Conservation (phyloP, 2,113 vertebrate species). For the Amblyornis subalaris region DNA sequence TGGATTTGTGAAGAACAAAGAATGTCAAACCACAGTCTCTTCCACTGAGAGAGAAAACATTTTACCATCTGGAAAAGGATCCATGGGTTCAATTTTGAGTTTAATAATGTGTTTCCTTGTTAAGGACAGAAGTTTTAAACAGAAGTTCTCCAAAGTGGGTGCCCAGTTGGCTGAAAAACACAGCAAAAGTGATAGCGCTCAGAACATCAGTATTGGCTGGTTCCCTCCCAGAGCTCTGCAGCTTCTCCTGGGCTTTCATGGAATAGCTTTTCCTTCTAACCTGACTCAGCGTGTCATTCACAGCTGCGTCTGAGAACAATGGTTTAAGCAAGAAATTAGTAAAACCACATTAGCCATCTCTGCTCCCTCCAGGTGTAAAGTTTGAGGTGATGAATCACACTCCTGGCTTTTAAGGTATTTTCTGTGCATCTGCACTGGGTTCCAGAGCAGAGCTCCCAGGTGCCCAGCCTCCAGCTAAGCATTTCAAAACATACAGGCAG, state of each 20-base stretch:
- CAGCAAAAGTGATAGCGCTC: not conserved
- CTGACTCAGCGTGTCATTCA: not conserved
- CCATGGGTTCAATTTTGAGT: not conserved
- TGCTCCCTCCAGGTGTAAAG: not conserved
- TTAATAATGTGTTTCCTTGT: not conserved
- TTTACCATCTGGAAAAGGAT: not conserved
- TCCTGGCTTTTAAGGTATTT: not conserved
- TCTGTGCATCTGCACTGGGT: not conserved
- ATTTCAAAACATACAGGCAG: not conserved
- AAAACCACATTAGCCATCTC: not conserved
- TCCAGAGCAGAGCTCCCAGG: not conserved
- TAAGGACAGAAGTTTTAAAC: not conserved
- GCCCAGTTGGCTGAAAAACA: not conserved
- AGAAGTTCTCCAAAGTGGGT: not conserved
- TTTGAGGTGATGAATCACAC: not conserved
- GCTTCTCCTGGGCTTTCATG: not conserved
- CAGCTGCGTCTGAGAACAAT: not conserved
- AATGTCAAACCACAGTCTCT: not conserved
- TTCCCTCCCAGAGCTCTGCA: not conserved
- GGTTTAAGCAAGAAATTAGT: not conserved
- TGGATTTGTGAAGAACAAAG: not conserved
- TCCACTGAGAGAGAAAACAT: not conserved
- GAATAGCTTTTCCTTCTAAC: not conserved
- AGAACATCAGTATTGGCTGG: not conserved
- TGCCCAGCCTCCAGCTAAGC: not conserved